Evolutionary conservation across 2,113 vertebrate genomes (phyloP).

Genomic region (Apeltes quadracus): DNA sequence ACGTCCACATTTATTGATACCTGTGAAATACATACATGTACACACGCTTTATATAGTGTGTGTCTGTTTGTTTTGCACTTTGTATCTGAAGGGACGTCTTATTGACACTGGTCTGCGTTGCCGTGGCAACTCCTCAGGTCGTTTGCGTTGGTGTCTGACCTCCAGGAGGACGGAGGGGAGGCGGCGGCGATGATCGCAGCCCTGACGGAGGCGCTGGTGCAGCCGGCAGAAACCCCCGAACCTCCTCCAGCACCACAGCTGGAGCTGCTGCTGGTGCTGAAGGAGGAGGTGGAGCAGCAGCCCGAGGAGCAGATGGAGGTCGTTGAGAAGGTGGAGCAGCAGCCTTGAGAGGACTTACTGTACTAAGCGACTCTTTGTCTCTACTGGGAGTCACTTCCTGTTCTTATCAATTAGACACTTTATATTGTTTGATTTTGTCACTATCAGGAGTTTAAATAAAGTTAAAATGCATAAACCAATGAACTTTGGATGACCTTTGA

Average conservation of each 20-base stretch:
- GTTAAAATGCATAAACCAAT: too few species aligned
- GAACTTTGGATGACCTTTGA: too few species aligned
- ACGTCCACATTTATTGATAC: not conserved
- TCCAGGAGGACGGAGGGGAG: conserved; percentile 77
- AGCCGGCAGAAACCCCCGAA: conserved; percentile 17
- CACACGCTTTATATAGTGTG: too few species aligned
- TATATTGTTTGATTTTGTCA: too few species aligned
- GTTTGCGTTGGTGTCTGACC: conserved; percentile 81
- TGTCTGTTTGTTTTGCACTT: not conserved
- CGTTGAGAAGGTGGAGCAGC: not conserved
- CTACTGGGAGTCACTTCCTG: too few species aligned
- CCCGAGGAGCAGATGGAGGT: not conserved
- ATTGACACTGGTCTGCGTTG: not conserved
- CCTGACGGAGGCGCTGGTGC: conserved; percentile 81
- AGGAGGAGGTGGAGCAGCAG: not conserved
- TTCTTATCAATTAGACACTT: too few species aligned
- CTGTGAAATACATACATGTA: too few species aligned
- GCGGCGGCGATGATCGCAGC: conserved; percentile 78
- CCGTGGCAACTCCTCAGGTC: conserved; percentile 65
- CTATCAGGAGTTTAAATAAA: too few species aligned
- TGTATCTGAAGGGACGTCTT: not conserved
- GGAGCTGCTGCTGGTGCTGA: conserved; percentile 15
- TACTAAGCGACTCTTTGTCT: too few species aligned
- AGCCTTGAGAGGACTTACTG: too few species aligned
- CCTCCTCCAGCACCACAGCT: not conserved